Percentiles rank a stretch among this genome's conserved stretches.
These are phyloP conservation scores for Poecilia gillii DNA, from an alignment of 2,797 vertebrate species.

Conservation along the genomic window DNA sequence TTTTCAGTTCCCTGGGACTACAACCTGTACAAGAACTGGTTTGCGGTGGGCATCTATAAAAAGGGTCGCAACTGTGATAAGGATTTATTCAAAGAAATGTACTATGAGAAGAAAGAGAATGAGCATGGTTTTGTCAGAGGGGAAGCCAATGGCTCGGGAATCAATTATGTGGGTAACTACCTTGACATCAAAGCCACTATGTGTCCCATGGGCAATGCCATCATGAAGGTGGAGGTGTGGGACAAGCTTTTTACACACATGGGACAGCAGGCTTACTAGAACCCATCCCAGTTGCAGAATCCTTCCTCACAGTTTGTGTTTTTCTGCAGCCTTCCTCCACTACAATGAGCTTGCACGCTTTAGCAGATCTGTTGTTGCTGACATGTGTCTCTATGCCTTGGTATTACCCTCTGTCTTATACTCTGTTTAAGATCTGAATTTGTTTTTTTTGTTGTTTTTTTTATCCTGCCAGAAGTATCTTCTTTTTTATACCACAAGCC, in stretches of 20 bases:
- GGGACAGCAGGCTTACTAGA: slow-evolving; percentile 41
- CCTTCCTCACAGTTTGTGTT: slow-evolving; percentile 18
- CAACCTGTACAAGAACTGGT: slow-evolving; percentile 78
- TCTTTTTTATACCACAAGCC: slow-evolving; percentile 34
- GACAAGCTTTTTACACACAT: slow-evolving; percentile 69
- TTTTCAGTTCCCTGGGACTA: slow-evolving; percentile 80
- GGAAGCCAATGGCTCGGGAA: slow-evolving; percentile 72
- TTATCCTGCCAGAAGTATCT: slow-evolving; percentile 62
- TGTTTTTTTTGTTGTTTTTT: slow-evolving; percentile 36
- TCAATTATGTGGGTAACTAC: slow-evolving; percentile 64
- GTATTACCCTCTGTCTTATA: slow-evolving; percentile 57
- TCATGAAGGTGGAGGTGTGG: slow-evolving; percentile 81
- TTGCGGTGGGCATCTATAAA: slow-evolving; percentile 68
- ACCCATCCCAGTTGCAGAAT: slow-evolving; percentile 17
- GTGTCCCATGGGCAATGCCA: slow-evolving; percentile 68
- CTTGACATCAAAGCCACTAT: slow-evolving; percentile 77
- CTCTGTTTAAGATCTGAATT: slow-evolving; percentile 71
- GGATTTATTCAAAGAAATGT: slow-evolving; percentile 78
- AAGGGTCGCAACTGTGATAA: slow-evolving; percentile 68
- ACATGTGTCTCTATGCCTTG: slow-evolving; percentile 52
- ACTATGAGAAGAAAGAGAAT: slow-evolving; percentile 69
- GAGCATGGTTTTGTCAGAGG: slow-evolving; percentile 69
- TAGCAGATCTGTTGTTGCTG: slow-evolving; percentile 58
- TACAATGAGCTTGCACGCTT: slow-evolving; percentile 33
- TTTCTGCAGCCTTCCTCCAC: not conserved